Evolutionary conservation across 2,797 vertebrate species (phyloP), one percentile per base, ranked within the genome.

Genomic region (Enteromius anoplus): DNA sequence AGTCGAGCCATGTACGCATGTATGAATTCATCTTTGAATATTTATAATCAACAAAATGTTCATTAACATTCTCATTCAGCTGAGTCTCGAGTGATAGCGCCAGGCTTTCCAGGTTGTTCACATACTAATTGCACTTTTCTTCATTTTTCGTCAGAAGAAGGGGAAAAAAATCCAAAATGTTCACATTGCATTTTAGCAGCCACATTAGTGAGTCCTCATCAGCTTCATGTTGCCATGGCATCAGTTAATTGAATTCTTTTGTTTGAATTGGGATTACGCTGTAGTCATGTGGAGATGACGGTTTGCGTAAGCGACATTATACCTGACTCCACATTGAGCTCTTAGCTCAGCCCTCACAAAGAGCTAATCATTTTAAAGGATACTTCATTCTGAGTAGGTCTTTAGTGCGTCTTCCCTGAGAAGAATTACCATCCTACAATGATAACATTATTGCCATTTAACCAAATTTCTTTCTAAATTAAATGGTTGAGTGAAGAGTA

Each of bases 241-340:
- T 89, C 87, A 60, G 84, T 86, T 92, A 92, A 93, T 93, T 92
- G 85, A 88, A 75, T 70, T 62, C 65, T 75, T 85, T 91, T 87
- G 87, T 87, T 84, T 19, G 75, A 84, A 68, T 76, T 86, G 66
- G 88, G 90, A 86, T 89, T 87, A 85, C 89, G 83, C 83, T 23
- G 49, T 64, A 85, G 85, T 81, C 84, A 86, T 89, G 83, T 88
- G 89, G 84, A 88, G 89, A 86, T 90, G 91, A 90, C 91, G 91
- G 86, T 85, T 75, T 84, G 85, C 85, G 85, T 85, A 86, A 87
- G 64, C 47, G 80, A 81, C 75, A 87, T 87, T 88, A 78, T 86
- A 85, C 86, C 85, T 60, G 70, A 26, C 71, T 80, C 75, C 71
- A 62, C 85, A 49, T 32, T 15, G 69, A 80, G 65, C 80, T 72